These are phyloP conservation scores for Trileptium ribeirensis DNA, from an alignment of 2,888 invertebrate species.

Conservation along the genomic window DNA sequence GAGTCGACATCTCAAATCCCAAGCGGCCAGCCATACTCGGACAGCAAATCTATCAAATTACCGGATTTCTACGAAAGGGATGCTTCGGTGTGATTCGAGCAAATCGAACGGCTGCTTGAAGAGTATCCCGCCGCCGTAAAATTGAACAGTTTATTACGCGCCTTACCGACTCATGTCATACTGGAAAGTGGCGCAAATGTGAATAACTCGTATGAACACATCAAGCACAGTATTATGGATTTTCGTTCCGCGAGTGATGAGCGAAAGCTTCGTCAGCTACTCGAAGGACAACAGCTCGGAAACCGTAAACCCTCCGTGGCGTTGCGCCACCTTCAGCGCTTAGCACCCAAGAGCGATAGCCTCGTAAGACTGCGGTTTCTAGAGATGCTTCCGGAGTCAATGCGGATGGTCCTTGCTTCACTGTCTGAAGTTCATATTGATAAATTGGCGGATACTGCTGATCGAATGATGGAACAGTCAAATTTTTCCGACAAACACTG, in stretches of 20 bases:
- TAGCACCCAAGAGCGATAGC: not conserved
- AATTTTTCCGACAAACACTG: too few relatives aligned
- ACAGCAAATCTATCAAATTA: not conserved
- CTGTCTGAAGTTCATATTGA: not conserved
- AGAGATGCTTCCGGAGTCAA: not conserved
- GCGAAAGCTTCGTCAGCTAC: not conserved
- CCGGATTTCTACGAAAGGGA: conserved; percentile 3
- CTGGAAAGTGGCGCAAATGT: not conserved
- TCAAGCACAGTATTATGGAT: not conserved
- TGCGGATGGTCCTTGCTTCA: not conserved
- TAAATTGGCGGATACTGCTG: too few relatives aligned
- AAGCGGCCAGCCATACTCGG: too few relatives aligned
- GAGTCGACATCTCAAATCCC: too few relatives aligned
- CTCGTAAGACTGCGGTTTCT: not conserved
- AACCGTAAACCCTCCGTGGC: not conserved
- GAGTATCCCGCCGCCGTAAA: not conserved
- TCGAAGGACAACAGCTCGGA: not conserved
- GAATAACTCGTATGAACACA: not conserved
- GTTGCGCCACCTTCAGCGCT: not conserved
- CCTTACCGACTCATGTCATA: not conserved
- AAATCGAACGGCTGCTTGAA: not conserved
- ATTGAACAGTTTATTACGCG: not conserved
- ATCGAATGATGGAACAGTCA: too few relatives aligned
- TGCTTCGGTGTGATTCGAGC: not conserved
- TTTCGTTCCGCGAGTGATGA: not conserved